Percentiles rank a stretch among this genome's conserved stretches.
These are phyloP conservation scores for Andrena camellia DNA, from an alignment of 2,888 invertebrate species.

Conservation along the genomic window DNA sequence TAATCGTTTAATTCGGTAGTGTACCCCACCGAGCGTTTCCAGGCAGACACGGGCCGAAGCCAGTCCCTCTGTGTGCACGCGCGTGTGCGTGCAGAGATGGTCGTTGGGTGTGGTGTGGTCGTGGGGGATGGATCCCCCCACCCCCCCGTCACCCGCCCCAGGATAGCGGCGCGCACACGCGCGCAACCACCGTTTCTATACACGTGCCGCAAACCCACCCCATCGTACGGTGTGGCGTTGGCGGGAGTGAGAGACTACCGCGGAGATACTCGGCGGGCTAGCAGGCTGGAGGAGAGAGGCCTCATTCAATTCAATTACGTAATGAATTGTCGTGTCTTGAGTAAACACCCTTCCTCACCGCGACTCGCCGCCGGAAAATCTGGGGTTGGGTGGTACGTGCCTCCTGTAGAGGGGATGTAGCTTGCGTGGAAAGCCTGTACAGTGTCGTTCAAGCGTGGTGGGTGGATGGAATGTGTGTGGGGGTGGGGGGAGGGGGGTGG, in stretches of 20 bases:
- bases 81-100: background rate
- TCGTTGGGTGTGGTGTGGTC: constrained; percentile 56
- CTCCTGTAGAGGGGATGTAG: constrained; percentile 28
- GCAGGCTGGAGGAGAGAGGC: constrained; percentile 72
- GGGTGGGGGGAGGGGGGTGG: too few species aligned
- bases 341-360: constrained; percentile 84
- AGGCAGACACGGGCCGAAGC: constrained; percentile 47
- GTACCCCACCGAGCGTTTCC: constrained; percentile 57
- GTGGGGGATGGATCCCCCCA: constrained; percentile 36
- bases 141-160: background rate
- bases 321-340: constrained; percentile 85
- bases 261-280: constrained; percentile 46
- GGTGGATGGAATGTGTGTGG: background rate
- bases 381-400: constrained; percentile 56
- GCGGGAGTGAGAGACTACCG: constrained; percentile 33
- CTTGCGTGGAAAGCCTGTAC: constrained; percentile 21
- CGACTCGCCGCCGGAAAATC: constrained; percentile 76
- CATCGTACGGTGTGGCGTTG: background rate
- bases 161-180: constrained; percentile 60
- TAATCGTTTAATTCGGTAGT: constrained; percentile 85
- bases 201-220: constrained; percentile 50
- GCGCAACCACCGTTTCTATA: constrained; percentile 60
- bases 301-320: constrained; percentile 85
- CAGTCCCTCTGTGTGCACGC: background rate
- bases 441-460: constrained; percentile 44